These are phyloP conservation scores for Synergus umbraculus DNA, from an alignment of 2,888 invertebrate genomes.

Conservation along the genomic window DNA sequence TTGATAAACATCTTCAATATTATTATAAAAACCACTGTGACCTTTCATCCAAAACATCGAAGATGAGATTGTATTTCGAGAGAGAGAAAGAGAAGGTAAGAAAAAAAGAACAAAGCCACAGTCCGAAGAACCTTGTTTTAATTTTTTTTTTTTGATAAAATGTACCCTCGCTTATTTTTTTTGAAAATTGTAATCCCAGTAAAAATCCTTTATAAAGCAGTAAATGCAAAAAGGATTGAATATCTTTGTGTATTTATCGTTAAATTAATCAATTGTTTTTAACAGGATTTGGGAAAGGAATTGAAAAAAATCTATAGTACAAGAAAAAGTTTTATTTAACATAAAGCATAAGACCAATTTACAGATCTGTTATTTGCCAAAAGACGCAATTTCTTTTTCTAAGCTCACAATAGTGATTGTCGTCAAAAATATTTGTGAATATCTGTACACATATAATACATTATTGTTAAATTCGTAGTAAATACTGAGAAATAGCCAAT, in stretches of 20 bases:
- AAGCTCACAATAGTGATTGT: slow-evolving; percentile 37
- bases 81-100: neutral
- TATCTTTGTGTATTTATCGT: neutral
- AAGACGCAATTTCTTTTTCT: slow-evolving; percentile 23
- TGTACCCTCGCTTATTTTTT: neutral
- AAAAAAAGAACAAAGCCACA: slow-evolving; percentile 8
- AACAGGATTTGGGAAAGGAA: slow-evolving; percentile 58
- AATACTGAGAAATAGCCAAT: slow-evolving; percentile 21
- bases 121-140: neutral
- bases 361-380: slow-evolving; percentile 51
- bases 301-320: slow-evolving; percentile 68
- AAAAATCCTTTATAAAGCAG: neutral
- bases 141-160: neutral
- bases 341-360: slow-evolving; percentile 67
- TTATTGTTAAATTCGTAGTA: slow-evolving; percentile 25
- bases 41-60: slow-evolving; percentile 22
- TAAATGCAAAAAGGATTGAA: neutral
- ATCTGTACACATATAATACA: slow-evolving; percentile 27
- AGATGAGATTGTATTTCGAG: slow-evolving; percentile 4
- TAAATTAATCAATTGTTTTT: neutral
- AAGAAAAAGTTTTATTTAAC: slow-evolving; percentile 72
- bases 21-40: slow-evolving; percentile 24
- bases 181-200: neutral
- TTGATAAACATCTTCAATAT: neutral
- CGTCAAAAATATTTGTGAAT: slow-evolving; percentile 42